phyloP scores from a whole-genome alignment of 2,888 invertebrate species.

The Sesia bembeciformis region DNA sequence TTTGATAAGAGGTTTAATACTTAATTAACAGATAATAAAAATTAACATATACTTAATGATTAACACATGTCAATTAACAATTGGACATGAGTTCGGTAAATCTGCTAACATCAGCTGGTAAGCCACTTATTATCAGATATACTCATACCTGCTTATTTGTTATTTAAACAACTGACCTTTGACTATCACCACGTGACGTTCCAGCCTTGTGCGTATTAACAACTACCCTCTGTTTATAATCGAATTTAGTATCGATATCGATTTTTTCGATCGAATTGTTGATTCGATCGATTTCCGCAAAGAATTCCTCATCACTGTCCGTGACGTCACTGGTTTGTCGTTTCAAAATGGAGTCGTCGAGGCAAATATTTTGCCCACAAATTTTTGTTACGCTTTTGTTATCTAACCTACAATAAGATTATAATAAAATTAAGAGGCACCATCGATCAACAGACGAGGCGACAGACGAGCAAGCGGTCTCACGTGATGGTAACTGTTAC shows the following conservation, averaged over 20 bases:
- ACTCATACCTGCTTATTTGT: too few species aligned
- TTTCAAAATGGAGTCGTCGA: slow-evolving; percentile 57
- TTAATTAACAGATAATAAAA: too few species aligned
- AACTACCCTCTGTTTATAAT: slow-evolving; percentile 39
- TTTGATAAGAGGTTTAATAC: too few species aligned
- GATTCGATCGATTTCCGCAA: slow-evolving; percentile 38
- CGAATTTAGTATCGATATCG: slow-evolving; percentile 10
- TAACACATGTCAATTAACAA: too few species aligned
- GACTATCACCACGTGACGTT: slow-evolving; percentile 5
- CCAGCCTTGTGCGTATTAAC: slow-evolving; percentile 23
- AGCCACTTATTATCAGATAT: too few species aligned
- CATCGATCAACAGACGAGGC: too few species aligned
- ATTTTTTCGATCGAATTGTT: slow-evolving; percentile 21
- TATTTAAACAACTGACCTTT: slow-evolving; percentile 12
- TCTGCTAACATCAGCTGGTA: too few species aligned
- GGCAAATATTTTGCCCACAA: slow-evolving; percentile 65
- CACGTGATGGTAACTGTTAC: too few species aligned
- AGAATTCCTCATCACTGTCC: slow-evolving; percentile 54
- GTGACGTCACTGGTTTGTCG: slow-evolving; percentile 18
- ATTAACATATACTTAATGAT: too few species aligned
- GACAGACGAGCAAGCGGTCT: too few species aligned
- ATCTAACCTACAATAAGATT: neutral
- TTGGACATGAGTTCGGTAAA: too few species aligned
- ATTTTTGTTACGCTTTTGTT: slow-evolving; percentile 49
- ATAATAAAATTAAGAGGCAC: too few species aligned